phyloP scores from a whole-genome alignment of 2,797 vertebrate species.

The Schizothorax lantsangensis region DNA sequence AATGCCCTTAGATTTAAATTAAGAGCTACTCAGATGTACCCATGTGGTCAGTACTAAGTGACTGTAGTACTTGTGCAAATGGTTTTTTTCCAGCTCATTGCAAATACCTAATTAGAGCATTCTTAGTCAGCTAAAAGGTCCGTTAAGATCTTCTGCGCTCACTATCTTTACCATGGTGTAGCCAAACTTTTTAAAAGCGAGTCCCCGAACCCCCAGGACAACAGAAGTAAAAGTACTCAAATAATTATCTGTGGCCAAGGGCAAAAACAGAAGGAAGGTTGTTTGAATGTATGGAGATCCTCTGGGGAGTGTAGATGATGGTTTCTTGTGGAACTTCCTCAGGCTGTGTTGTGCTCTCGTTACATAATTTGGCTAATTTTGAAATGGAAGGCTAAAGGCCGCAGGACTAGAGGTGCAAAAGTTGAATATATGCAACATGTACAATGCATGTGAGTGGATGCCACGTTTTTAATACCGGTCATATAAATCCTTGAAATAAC shows the following conservation, averaged over 20 bases:
- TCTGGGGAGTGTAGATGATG: constrained; percentile 43
- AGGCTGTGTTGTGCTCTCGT: constrained; percentile 54
- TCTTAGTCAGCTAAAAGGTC: constrained; percentile 9
- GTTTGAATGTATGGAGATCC: constrained; percentile 52
- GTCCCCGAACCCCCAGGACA: constrained; percentile 14
- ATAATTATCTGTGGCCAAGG: constrained; percentile 50
- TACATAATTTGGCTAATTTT: constrained; percentile 60
- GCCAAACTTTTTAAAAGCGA: constrained; percentile 34
- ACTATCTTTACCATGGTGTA: not conserved
- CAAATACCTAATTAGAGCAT: not conserved
- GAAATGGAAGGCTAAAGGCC: not conserved
- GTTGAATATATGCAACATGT: not conserved
- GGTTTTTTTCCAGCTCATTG: not conserved
- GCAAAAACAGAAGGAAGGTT: constrained; percentile 51
- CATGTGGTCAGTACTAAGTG: constrained; percentile 3
- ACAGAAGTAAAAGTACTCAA: constrained; percentile 41
- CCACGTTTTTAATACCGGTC: no score
- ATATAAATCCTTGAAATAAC: not conserved
- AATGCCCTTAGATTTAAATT: constrained; percentile 3
- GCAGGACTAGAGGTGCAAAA: constrained; percentile 4
- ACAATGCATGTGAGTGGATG: no score
- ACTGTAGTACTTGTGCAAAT: not conserved
- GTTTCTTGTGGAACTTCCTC: constrained; percentile 43
- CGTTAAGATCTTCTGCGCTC: not conserved
- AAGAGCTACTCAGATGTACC: not conserved